Evolutionary conservation across 2,888 invertebrate species (phyloP).

Genomic region (Erebia ligea): DNA sequence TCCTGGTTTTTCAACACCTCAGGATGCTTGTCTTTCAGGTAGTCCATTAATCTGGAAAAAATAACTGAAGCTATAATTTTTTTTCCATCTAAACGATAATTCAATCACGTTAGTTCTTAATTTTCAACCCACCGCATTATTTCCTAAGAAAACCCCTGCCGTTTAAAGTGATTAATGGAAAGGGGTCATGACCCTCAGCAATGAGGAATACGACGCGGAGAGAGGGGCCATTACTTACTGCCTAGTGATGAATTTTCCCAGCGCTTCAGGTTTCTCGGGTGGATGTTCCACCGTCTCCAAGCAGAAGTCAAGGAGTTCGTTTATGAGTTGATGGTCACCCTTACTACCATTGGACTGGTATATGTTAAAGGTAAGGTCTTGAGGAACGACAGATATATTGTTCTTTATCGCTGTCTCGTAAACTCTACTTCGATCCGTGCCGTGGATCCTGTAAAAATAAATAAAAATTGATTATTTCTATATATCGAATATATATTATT

Average conservation of each 20-base stretch:
- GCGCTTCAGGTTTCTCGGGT: constrained; percentile 26
- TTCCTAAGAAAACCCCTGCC: no score
- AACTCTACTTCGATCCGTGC: constrained; percentile 51
- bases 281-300: constrained; percentile 35
- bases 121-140: no score
- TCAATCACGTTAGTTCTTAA: no score
- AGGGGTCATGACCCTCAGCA: no score
- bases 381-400: constrained; percentile 53
- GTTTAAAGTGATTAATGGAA: no score
- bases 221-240: constrained; percentile 5
- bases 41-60: constrained; percentile 45
- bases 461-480: no score
- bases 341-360: constrained; percentile 47
- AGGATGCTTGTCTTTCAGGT: constrained; percentile 46
- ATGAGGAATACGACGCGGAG: no score
- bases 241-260: constrained; percentile 26
- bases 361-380: constrained; percentile 48
- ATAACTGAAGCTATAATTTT: neutral
- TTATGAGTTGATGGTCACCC: constrained; percentile 38
- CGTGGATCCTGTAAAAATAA: constrained; percentile 65
- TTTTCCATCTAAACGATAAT: no score
- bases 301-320: constrained; percentile 44
- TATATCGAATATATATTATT: no score
- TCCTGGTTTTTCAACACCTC: constrained; percentile 45
- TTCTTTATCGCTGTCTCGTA: constrained; percentile 56